Conservation (phyloP, 2,797 vertebrate species). For the Nannoperca obscura region DNA sequence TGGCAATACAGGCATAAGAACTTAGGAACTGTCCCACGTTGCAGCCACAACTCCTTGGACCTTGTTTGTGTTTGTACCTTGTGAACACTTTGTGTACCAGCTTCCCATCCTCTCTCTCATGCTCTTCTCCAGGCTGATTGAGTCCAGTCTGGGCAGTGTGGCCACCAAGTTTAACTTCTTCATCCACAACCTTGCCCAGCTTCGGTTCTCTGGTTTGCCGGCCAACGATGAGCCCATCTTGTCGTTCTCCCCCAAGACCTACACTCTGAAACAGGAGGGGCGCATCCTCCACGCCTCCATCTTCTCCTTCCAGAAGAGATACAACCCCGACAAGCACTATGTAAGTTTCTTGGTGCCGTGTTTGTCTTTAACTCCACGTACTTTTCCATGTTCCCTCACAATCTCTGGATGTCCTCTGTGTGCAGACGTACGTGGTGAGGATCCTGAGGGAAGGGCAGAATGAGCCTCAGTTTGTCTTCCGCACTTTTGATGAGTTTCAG, state of each 20-base stretch:
- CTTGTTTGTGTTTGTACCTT: too few relatives aligned
- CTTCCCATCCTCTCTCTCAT: too few relatives aligned
- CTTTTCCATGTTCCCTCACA: rapidly evolving
- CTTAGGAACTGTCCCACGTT: too few relatives aligned
- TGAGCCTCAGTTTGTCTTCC: constrained; percentile 94
- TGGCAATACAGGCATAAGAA: too few relatives aligned
- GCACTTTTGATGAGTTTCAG: constrained; percentile 98
- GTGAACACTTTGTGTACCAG: too few relatives aligned
- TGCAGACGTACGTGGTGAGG: constrained; percentile 94
- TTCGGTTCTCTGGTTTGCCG: constrained; percentile 95
- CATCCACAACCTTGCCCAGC: constrained; percentile 98
- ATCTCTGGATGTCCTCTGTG: constrained; percentile 33
- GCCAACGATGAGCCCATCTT: constrained; percentile 96
- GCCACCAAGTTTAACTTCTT: constrained; percentile 99
- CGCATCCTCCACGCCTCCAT: constrained; percentile 92
- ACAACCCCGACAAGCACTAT: constrained; percentile 98
- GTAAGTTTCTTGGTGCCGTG: constrained; percentile 78
- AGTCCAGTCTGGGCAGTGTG: constrained; percentile 96
- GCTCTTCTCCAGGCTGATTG: constrained; percentile 89
- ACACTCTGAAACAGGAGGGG: constrained; percentile 95
- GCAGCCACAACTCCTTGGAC: too few relatives aligned
- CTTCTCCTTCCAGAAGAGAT: constrained; percentile 98
- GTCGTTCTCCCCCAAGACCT: constrained; percentile 95
- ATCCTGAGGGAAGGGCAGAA: constrained; percentile 92
- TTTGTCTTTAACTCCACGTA: neutral